Base-by-base conservation (phyloP, 1,140 invertebrate genomes). In the Andrena cerasifolii region DNA sequence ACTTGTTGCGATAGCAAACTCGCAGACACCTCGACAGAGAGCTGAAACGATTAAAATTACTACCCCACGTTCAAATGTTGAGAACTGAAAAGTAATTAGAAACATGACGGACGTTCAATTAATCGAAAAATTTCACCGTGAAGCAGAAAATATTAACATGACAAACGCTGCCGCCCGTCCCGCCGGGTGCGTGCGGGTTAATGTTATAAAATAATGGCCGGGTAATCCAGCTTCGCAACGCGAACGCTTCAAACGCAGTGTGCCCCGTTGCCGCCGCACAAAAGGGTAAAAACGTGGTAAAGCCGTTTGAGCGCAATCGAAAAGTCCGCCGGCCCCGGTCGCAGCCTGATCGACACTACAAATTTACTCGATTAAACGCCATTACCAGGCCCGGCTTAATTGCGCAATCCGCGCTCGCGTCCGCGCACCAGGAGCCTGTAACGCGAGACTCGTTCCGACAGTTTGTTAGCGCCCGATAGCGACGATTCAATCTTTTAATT, bases 281-380 rank as follows among this genome's bases (percentile, higher is more conserved):
- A 78, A 82, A 82, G 63, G 28, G 40, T 59, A 63, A 73, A 72
- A 75, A 61, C 58, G 58, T 74, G 77, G 66, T 58, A 68, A 76
- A 70, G 72, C 82, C 63, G 79, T 84, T 83, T 45, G 78, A 70
- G 54, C 82, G 73, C 28, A 70, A 70, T 53, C 67, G 82, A 73
- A 84, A 84, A 84, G 66, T 84, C 63, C 74, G 47, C 43, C 47
- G 58, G 26, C 54, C 51, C 16, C 16, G 21, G 47, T 14, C 26
- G 43, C 65, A 66, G 61, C 65, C 63, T 33, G 65, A 84, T 80
- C 78, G 70, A 43, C 56, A 56, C 28, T 26, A 79, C 78, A 45
- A 61, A 70, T 75, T 65, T 75, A 77, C 71, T 78, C 83, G 83
- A 84, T 84, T 84, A 84, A 84, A 75, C 82, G 83, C 80, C 79